Conservation (phyloP, 2,888 invertebrate species). For the Scaptomyza caliginosa region DNA sequence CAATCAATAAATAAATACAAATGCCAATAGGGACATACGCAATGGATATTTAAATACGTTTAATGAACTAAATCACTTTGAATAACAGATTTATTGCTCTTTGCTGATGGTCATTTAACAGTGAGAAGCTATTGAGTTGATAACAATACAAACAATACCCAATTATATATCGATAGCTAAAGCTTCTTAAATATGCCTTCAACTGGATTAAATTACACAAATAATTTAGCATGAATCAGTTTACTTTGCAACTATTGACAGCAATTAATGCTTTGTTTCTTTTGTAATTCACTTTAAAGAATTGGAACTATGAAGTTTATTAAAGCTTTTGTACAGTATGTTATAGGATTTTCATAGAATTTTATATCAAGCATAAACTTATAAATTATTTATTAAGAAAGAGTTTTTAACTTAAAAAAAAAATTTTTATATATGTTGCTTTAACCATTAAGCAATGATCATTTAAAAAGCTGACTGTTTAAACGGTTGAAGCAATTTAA, state of each 20-base stretch:
- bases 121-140: neutral
- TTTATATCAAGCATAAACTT: no score
- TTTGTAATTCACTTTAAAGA: neutral
- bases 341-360: no score
- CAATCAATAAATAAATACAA: slow-evolving; percentile 14
- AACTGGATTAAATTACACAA: neutral
- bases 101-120: neutral
- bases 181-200: neutral
- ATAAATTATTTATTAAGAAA: no score
- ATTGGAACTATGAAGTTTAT: neutral
- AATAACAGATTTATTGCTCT: neutral
- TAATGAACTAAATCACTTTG: neutral
- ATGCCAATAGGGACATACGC: neutral
- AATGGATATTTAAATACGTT: neutral
- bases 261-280: neutral
- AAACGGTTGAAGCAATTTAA: slow-evolving; percentile 13
- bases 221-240: neutral
- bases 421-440: no score
- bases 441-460: neutral
- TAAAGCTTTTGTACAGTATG: neutral
- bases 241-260: neutral
- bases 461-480: slow-evolving; percentile 7
- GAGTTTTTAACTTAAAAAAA: neutral
- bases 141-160: neutral
- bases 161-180: neutral